A percentile compares a stretch with the other conserved stretches of the same genome.
phyloP scores from a whole-genome alignment of 2,797 vertebrate genomes.

The Chaetophractus vellerosus region DNA sequence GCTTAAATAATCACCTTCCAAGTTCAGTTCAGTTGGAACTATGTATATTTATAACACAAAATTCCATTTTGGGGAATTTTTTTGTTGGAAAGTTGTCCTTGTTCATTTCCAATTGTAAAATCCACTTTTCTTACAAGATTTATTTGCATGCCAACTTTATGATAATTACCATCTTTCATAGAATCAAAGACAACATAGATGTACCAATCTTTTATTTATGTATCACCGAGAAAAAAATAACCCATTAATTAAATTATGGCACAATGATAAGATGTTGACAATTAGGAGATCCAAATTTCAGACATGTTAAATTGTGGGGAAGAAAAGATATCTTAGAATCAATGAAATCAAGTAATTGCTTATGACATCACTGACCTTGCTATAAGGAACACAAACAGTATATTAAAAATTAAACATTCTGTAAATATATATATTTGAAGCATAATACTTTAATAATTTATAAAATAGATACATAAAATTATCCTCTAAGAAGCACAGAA shows the following conservation, averaged over 20 bases:
- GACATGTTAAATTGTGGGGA: not conserved
- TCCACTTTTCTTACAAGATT: not conserved
- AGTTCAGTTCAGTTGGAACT: not conserved
- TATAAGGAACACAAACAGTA: too few relatives aligned
- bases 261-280: not conserved
- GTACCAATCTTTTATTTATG: not conserved
- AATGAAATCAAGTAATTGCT: too few relatives aligned
- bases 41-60: constrained; percentile 10
- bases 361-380: too few relatives aligned
- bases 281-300: not conserved
- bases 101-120: not conserved
- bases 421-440: too few relatives aligned
- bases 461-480: too few relatives aligned
- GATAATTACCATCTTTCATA: not conserved
- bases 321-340: not conserved
- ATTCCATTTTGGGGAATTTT: not conserved
- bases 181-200: constrained; percentile 14
- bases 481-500: too few relatives aligned
- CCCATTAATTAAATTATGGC: not conserved
- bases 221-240: not conserved
- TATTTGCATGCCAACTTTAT: not conserved
- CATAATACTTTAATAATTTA: too few relatives aligned
- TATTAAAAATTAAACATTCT: too few relatives aligned
- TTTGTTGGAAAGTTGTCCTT: not conserved
- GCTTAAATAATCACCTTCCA: not conserved